Evolutionary conservation across 2,888 invertebrate genomes (phyloP).

Genomic region (Campoplex capitator): DNA sequence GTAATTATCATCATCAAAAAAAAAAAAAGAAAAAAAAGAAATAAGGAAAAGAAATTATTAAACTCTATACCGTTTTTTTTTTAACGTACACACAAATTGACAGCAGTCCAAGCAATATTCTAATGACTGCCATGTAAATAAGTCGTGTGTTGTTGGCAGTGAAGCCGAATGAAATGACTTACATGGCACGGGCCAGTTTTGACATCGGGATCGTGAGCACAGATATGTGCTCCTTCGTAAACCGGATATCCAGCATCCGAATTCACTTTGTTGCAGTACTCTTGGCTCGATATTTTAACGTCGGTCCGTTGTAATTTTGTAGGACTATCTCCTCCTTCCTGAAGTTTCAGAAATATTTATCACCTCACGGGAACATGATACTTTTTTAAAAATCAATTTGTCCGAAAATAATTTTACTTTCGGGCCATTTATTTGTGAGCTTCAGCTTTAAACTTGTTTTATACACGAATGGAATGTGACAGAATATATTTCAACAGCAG

Average conservation of each 20-base stretch:
- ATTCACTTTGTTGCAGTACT: constrained; percentile 83
- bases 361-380: not conserved
- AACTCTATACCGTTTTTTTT: not conserved
- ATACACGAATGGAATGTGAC: not conserved
- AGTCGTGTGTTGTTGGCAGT: not conserved
- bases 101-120: not conserved
- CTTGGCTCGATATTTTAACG: constrained; percentile 86
- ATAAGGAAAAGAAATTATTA: too few species aligned
- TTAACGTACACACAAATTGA: not conserved
- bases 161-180: constrained; percentile 30
- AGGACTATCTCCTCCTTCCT: constrained; percentile 75
- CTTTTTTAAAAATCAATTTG: too few species aligned
- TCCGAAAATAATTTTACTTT: not conserved
- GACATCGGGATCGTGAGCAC: constrained; percentile 68
- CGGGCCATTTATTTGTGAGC: not conserved
- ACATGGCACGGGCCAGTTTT: constrained; percentile 72
- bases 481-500: not conserved
- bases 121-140: not conserved
- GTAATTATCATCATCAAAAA: too few species aligned
- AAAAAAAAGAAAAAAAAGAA: too few species aligned
- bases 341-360: constrained; percentile 8
- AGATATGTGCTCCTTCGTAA: constrained; percentile 63
- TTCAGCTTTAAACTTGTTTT: not conserved
- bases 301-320: constrained; percentile 85
- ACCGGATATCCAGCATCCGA: constrained; percentile 40